Conservation (phyloP, 2,797 vertebrate genomes). For the Lerista edwardsae region DNA sequence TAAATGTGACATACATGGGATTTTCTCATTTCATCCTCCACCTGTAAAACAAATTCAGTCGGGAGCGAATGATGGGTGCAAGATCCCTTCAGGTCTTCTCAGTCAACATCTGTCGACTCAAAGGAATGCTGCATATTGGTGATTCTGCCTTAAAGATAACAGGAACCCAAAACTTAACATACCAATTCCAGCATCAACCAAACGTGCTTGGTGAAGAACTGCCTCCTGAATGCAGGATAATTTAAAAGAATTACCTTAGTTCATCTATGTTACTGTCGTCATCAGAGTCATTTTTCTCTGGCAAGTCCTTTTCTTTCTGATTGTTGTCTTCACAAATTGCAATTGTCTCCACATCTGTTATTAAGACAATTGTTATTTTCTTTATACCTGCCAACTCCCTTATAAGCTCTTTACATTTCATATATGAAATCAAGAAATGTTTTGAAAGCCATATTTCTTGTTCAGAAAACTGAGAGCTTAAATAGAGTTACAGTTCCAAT, state of each 20-base stretch:
- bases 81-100: neutral
- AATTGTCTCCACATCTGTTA: neutral
- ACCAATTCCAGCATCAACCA: neutral
- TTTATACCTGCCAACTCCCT: neutral
- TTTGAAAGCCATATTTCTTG: neutral
- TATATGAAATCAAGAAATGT: neutral
- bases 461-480: too few species aligned
- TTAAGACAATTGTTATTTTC: constrained; percentile 15
- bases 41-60: neutral
- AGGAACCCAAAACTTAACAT: neutral
- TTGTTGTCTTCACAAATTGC: neutral
- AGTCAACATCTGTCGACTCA: neutral
- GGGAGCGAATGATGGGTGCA: neutral
- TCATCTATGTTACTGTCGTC: neutral
- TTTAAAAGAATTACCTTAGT: constrained; percentile 21
- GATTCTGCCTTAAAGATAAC: neutral
- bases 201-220: neutral
- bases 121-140: neutral
- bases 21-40: neutral
- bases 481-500: too few species aligned
- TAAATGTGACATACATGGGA: too few species aligned
- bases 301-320: neutral
- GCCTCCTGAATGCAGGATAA: neutral
- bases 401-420: neutral
- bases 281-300: neutral